phyloP scores from a whole-genome alignment of 2,797 vertebrate genomes.

The Pteropus rufus region DNA sequence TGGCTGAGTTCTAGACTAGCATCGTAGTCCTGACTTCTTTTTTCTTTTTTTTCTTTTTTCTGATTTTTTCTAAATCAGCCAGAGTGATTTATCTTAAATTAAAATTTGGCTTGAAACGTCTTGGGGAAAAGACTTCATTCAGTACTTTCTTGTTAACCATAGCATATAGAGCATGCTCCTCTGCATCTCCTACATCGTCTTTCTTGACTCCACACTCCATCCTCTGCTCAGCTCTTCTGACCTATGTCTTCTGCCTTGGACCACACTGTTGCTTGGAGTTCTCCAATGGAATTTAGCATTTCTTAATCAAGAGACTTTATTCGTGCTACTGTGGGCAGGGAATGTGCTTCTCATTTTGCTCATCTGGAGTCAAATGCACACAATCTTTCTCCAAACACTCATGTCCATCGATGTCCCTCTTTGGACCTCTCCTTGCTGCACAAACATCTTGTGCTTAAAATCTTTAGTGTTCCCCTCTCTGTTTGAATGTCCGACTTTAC shows the following conservation, averaged over 20 bases:
- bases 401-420: rapidly evolving
- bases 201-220: neutral
- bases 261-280: rapidly evolving
- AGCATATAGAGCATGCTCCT: rapidly evolving
- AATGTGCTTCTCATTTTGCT: neutral
- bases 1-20: neutral
- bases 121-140: neutral
- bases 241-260: neutral
- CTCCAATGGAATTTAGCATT: rapidly evolving
- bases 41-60: neutral
- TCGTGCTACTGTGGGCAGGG: neutral
- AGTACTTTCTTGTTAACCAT: neutral
- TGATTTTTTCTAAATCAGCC: neutral
- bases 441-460: rapidly evolving
- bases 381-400: neutral
- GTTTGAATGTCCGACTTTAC: no score
- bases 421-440: no score
- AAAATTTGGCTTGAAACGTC: neutral
- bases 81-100: slow-evolving; percentile 20
- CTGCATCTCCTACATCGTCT: rapidly evolving
- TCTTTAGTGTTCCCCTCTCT: rapidly evolving
- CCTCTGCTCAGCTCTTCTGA: neutral
- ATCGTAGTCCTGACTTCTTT: no score
- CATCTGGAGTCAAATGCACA: neutral
- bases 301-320: rapidly evolving